Percentiles rank a stretch among this genome's conserved stretches.
Conservation (phyloP, 92 coral and sea anemone genomes). For the Bergia sp. region DNA sequence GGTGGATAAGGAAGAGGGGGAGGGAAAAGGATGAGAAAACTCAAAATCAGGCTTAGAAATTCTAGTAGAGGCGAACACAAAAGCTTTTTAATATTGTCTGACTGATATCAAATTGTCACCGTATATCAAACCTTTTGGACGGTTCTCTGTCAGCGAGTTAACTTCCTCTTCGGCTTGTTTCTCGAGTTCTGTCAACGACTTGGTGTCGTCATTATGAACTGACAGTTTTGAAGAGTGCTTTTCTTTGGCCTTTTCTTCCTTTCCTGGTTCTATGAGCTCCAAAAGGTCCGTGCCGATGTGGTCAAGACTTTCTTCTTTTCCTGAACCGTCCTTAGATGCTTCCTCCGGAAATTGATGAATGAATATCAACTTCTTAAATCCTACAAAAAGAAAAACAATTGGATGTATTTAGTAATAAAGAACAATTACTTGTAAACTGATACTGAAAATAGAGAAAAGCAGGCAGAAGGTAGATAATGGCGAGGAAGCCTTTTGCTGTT, state of each 20-base stretch:
- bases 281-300: constrained; percentile 78
- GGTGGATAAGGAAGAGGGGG: too few species aligned
- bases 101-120: not conserved
- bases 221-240: constrained; percentile 33
- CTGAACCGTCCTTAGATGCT: constrained; percentile 37
- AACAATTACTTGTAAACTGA: too few species aligned
- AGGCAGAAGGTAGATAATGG: too few species aligned
- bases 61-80: too few species aligned
- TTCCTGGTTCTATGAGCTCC: constrained; percentile 67
- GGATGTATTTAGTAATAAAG: too few species aligned
- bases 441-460: too few species aligned
- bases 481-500: too few species aligned
- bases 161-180: constrained; percentile 98
- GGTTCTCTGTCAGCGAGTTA: constrained; percentile 58
- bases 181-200: constrained; percentile 77
- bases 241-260: constrained; percentile 40
- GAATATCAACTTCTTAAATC: constrained; percentile 73
- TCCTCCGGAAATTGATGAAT: constrained; percentile 76
- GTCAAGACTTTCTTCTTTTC: constrained; percentile 56
- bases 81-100: too few species aligned
- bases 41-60: too few species aligned
- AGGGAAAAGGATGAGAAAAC: too few species aligned
- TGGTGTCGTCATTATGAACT: constrained; percentile 57
- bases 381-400: constrained; percentile 13
- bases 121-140: constrained; percentile 52